Base-by-base conservation (phyloP, 1,140 invertebrate genomes). In the Formica selysi region DNA sequence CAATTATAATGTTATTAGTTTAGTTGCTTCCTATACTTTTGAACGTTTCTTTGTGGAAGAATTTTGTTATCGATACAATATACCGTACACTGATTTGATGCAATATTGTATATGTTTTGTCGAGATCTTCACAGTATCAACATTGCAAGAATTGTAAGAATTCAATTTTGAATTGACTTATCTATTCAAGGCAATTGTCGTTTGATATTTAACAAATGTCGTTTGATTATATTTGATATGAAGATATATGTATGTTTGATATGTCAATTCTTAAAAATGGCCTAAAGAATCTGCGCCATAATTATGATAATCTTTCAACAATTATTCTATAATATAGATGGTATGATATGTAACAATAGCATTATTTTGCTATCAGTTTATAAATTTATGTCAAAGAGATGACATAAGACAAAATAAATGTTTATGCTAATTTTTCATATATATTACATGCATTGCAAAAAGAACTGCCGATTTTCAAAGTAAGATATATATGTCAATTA, bases 41-140 rank as follows among this genome's bases (percentile, higher is more conserved):
- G 90, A 93, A 54, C 92, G 93, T 41, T 94, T 93, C 59, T 90
- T 94, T 44, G 92, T 93, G 4, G 94, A 95, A 79, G 93, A 94
- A 71, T 93, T 95, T 85, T 95, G 93, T 87, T 94, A 95, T 86
- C 89, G 90, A 59, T 94, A 93, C 59, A 94, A 93, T 71, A 94
- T 95, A 65, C 94, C 94, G 68, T 93, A 94, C 62, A 89, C 91
- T 51, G 94, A 95, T 85, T 61, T 95, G 7, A 92, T 91, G 0
- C 94, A 95, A 44, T 95, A 95, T 81, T 94, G 93, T 76, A 80
- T 95, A 5, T 93, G 94, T 59, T 95, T 95, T 70, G 92, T 94
- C 32, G 92, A 94, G 85, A 89, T 95, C 54, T 95, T 95, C 65
- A 93, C 94, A 41, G 86, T 93, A 16, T 90, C 87, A 44, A 92